These are phyloP conservation scores for Butorides virescens DNA, from an alignment of 2,113 vertebrate species.

Conservation along the genomic window DNA sequence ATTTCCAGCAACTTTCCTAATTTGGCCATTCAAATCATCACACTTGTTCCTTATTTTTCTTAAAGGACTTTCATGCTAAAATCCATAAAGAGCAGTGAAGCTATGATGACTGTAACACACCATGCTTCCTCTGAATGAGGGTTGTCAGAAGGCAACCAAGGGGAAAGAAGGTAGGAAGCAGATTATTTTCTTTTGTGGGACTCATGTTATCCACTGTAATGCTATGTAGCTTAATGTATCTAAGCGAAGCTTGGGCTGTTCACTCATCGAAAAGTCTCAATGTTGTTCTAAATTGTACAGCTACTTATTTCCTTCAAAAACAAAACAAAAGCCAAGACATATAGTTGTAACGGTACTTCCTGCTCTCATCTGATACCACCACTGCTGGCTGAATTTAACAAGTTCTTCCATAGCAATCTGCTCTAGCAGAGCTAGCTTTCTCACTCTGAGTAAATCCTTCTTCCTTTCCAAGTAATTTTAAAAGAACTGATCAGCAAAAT, in stretches of 20 bases:
- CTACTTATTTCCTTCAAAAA: not conserved
- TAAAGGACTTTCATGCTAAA: not conserved
- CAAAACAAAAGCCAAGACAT: not conserved
- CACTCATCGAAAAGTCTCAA: not conserved
- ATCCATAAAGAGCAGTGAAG: not conserved
- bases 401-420: not conserved
- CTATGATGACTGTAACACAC: not conserved
- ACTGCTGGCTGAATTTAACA: not conserved
- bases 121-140: not conserved
- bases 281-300: not conserved
- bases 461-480: too few species aligned
- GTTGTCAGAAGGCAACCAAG: accelerated
- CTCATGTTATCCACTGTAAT: not conserved
- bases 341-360: not conserved
- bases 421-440: not conserved
- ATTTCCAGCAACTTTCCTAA: not conserved
- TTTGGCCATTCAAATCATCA: not conserved
- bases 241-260: not conserved
- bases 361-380: accelerated
- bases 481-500: not conserved
- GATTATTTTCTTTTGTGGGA: not conserved
- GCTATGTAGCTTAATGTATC: not conserved
- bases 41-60: not conserved
- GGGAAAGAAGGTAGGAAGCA: not conserved
- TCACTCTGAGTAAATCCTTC: not conserved